Evolutionary conservation across 2,888 invertebrate genomes (phyloP), one percentile per base, ranked within the genome.

Genomic region (Diadegma fenestrale): DNA sequence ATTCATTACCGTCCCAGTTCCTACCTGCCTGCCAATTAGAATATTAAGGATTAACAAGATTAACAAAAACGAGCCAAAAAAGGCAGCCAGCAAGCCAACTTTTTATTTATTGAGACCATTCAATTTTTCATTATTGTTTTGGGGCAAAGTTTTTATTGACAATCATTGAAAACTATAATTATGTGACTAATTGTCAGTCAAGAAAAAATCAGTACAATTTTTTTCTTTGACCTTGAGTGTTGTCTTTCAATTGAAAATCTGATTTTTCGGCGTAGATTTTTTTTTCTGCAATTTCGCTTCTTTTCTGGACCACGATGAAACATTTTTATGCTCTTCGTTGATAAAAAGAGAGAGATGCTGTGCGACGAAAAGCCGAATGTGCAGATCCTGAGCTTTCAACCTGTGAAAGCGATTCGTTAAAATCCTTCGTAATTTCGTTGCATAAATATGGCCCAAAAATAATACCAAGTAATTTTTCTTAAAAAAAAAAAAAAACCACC

Each of bases 381-480:
- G 26, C 22, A 5, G 14, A 58, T 58, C 26, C 14, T 6, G 26
- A 58, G 58, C 12, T 58, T 58, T 26, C 14, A 4, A 1, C 26
- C 26, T 58, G 58, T 58, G 58, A 58, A 58, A 26, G 37, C 37
- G 14, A 14, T 58, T 58, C 26, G 26, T 26, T 14, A 26, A 26
- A 58, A 58, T 26, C 14, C 26, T 58, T 14, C 26, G 26, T 14
- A 26, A 58, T 51, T 45, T 30, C 33, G 33, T 71, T 33, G n/a
- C 37, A 37, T n/a, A 48, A n/a, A 22, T 37, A 14, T 37, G 19
- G 14, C n/a, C 22, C 19, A 0, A 41, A 43, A 8, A 43, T 61
- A 73, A 61, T 73, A 43, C 5, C 14, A 10, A 48, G 48, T 48
- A 19, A 75, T 64, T 64, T 12, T 63, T 48, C 17, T 2, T 30